These are phyloP conservation scores for Cydia strobilella DNA, from an alignment of 1,140 invertebrate species.

Conservation along the genomic window DNA sequence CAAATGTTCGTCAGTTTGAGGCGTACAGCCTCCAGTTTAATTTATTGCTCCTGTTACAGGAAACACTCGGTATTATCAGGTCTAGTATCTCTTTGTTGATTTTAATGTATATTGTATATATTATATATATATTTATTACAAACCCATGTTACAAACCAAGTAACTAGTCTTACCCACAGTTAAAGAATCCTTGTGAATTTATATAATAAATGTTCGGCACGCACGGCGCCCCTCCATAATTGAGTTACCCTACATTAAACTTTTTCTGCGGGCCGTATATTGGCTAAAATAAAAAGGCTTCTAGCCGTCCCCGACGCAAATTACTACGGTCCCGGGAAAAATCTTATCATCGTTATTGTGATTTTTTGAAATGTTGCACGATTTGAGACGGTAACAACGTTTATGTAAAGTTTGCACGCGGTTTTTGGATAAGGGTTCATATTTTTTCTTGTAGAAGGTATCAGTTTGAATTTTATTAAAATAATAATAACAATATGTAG, in stretches of 20 bases:
- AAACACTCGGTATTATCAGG: too few relatives aligned
- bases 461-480: too few relatives aligned
- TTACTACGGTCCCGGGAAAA: conserved; percentile 58
- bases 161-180: conserved; percentile 11
- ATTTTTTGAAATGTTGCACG: conserved; percentile 38
- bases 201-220: conserved; percentile 40
- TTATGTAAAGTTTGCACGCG: conserved; percentile 2
- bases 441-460: too few relatives aligned
- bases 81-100: too few relatives aligned
- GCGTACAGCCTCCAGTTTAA: too few relatives aligned
- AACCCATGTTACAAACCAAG: too few relatives aligned
- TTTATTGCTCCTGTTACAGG: too few relatives aligned
- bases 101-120: too few relatives aligned
- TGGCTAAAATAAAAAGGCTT: conserved; percentile 65
- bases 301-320: conserved; percentile 54
- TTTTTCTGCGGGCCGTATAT: conserved; percentile 62
- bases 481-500: too few relatives aligned
- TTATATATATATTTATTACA: too few relatives aligned
- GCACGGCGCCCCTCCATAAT: conserved; percentile 58
- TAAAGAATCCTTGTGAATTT: conserved; percentile 32
- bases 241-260: conserved; percentile 73
- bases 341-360: conserved; percentile 58
- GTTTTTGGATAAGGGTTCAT: not conserved
- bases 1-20: too few relatives aligned
- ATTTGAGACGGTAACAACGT: conserved; percentile 8